Evolutionary conservation across 30 jellyfish, hydroid and myxozoan genomes (phyloP), one percentile per base, ranked within the genome.

Genomic region (Cassiopea xamachana): DNA sequence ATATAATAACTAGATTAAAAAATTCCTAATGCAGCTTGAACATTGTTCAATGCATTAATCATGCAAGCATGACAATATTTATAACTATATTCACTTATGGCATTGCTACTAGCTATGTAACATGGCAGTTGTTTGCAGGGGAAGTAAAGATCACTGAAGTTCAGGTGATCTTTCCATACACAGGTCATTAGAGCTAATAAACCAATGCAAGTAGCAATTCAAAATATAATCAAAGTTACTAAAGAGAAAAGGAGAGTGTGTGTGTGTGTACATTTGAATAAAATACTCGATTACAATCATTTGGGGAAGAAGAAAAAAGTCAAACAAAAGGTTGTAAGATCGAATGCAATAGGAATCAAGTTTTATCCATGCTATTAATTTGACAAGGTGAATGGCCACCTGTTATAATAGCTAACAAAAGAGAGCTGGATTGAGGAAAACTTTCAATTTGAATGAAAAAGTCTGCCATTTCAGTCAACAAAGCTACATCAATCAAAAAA

Each of bases 351-450:
- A 64, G 19, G 43, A 64, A 9, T 14, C 74, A 64, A 64, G 74
- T 64, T 5, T 5, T 5, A 64, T 64, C 27, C 27, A 64, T 64
- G 74, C 6, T 64, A 2, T 64, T 17, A 64, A 64, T 17, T 27
- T 69, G 46, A 12, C 92, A 71, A 50, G 83, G 92, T 85, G 70
- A 84, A 84, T 39, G 77, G 69, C 92, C 92, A 84, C 92, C 92
- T 84, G 92, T 73, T 84, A 1, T 55, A 60, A 46, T 9, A 27
- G 84, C 84, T 84, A 84, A 84, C 92, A 84, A 73, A 84, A 55
- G 85, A 69, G 75, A 71, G 77, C 46, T 73, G 45, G 85, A 50
- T 19, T 47, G 77, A 69, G 75, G 17, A 51, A 73, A 84, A 69
- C 16, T 78, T 84, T 84, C 69, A 75, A 3, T 75, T 75, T 75